A percentile compares a stretch with the other conserved stretches of the same genome.
Evolutionary conservation across 1,140 invertebrate species (phyloP).

Genomic region (Heliconius melpomene): DNA sequence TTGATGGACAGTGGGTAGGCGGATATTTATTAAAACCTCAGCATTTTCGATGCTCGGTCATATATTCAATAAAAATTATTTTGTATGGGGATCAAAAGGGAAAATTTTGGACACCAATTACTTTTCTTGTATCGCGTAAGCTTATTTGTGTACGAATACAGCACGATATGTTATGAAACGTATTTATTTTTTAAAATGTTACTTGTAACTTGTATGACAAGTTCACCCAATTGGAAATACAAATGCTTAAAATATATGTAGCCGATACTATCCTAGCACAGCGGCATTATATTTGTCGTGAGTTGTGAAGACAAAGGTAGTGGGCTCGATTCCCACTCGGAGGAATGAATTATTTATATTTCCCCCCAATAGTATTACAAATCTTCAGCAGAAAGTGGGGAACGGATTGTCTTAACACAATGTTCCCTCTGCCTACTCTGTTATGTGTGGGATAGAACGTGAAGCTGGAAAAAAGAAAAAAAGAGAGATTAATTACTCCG

Average conservation of each 20-base stretch:
- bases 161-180: background rate
- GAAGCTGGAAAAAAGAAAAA: too few relatives aligned
- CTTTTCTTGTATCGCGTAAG: background rate
- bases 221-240: background rate
- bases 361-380: too few relatives aligned
- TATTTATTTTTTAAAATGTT: background rate
- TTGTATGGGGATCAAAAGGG: conserved; percentile 11
- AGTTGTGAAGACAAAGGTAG: too few relatives aligned
- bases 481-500: too few relatives aligned
- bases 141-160: background rate
- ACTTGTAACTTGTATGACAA: background rate
- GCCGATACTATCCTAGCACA: too few relatives aligned
- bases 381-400: too few relatives aligned
- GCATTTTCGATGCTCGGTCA: background rate
- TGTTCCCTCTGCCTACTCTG: too few relatives aligned
- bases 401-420: too few relatives aligned
- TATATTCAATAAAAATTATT: conserved; percentile 2
- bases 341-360: too few relatives aligned
- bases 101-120: conserved; percentile 11
- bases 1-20: background rate
- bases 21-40: background rate
- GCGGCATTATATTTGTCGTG: too few relatives aligned
- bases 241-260: background rate
- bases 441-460: too few relatives aligned
- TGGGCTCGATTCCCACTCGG: too few relatives aligned